These are phyloP conservation scores for Raja brachyura DNA, from an alignment of 2,113 vertebrate genomes.

Conservation along the genomic window DNA sequence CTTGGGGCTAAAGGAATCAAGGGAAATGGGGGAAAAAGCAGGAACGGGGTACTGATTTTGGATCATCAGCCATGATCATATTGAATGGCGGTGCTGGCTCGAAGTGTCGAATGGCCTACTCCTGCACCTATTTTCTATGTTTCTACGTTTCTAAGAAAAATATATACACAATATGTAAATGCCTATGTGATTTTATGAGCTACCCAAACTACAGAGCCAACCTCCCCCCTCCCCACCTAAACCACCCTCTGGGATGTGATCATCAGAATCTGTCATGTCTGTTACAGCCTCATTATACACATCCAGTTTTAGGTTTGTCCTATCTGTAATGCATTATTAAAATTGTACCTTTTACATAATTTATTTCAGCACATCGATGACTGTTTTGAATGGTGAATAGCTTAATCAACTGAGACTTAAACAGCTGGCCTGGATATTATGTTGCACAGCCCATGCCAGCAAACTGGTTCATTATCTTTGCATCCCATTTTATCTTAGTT, in stretches of 20 bases:
- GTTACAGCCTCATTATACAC: background rate
- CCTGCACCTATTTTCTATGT: too few species aligned
- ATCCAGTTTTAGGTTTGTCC: background rate
- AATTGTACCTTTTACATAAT: background rate
- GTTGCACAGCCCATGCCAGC: background rate
- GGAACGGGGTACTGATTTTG: too few species aligned
- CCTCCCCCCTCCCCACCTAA: background rate
- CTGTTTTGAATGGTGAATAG: background rate
- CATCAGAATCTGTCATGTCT: background rate
- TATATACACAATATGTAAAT: background rate
- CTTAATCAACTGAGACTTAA: background rate
- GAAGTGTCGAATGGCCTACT: too few species aligned
- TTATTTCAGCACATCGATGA: background rate
- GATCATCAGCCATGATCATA: too few species aligned
- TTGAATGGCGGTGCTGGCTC: too few species aligned
- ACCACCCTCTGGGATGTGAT: background rate
- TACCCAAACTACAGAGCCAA: background rate
- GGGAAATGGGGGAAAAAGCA: too few species aligned
- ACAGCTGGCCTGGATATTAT: background rate
- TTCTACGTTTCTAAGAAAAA: background rate
- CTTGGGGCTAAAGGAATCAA: too few species aligned
- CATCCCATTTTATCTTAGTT: too few species aligned
- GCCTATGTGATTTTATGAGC: background rate
- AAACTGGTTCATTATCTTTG: too few species aligned
- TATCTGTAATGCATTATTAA: slow-evolving; percentile 10